These are phyloP conservation scores for Coecobrya sp. DNA, from an alignment of 2,888 invertebrate species.

Conservation along the genomic window DNA sequence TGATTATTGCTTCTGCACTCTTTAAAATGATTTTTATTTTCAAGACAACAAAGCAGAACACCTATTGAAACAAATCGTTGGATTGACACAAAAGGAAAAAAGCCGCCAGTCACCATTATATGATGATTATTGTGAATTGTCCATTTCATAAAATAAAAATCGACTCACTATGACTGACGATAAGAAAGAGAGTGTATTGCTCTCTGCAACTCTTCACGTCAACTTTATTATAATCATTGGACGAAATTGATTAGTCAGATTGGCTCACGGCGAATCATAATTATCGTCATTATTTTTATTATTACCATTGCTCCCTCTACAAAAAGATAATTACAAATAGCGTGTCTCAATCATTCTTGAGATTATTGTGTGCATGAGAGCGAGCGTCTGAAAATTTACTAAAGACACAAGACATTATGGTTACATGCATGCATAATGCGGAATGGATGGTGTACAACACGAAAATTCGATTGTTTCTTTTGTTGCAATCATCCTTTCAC, in stretches of 20 bases:
- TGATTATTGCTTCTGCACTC: background rate
- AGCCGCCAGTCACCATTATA: conserved; percentile 48
- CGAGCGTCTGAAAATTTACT: background rate
- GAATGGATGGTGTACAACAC: conserved; percentile 51
- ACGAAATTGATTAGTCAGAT: conserved; percentile 81
- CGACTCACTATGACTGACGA: conserved; percentile 53
- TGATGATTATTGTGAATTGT: conserved; percentile 57
- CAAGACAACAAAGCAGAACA: conserved; percentile 5
- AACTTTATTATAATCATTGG: conserved; percentile 67
- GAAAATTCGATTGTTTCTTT: conserved; percentile 71
- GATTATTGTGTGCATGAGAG: background rate
- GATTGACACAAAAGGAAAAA: conserved; percentile 59
- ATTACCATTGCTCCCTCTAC: background rate
- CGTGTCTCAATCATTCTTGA: conserved; percentile 34
- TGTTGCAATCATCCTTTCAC: conserved; percentile 73
- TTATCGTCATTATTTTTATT: conserved; percentile 18
- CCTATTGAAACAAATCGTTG: conserved; percentile 44
- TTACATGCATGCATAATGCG: conserved; percentile 35
- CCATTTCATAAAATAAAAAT: conserved; percentile 58
- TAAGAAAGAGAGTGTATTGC: background rate
- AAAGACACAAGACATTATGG: background rate
- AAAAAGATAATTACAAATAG: conserved; percentile 68
- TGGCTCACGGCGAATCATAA: conserved; percentile 77
- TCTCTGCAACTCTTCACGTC: conserved; percentile 52
- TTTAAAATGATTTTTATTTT: conserved; percentile 41